Percentiles rank a stretch among this genome's conserved stretches.
phyloP scores from a whole-genome alignment of 1,140 invertebrate species.

The Drosophila repleta region DNA sequence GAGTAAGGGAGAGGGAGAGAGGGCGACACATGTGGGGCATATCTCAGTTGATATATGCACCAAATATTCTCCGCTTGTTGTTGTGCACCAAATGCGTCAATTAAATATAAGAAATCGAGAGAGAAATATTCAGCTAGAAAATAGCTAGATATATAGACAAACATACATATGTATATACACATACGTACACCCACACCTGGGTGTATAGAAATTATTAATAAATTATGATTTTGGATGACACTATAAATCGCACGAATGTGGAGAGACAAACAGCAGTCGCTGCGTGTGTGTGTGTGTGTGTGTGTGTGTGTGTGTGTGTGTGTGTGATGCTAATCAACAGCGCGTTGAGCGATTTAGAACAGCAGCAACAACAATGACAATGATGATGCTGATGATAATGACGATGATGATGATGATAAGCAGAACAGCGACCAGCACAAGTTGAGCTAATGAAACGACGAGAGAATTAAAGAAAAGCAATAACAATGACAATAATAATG shows the following conservation, averaged over 20 bases:
- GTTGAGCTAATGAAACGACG: no score
- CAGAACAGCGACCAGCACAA: constrained; percentile 22
- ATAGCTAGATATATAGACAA: constrained; percentile 14
- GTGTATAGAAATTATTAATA: constrained; percentile 66
- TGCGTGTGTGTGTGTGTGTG: constrained; percentile 3
- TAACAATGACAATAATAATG: no score
- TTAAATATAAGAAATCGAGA: constrained; percentile 47
- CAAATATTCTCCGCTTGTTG: constrained; percentile 22
- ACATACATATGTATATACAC: constrained; percentile 2
- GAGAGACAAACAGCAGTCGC: constrained; percentile 25
- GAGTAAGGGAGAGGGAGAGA: background rate
- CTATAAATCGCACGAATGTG: constrained; percentile 53
- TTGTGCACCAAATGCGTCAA: constrained; percentile 73
- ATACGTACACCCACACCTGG: constrained; percentile 38
- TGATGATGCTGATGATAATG: no score
- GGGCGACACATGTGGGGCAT: constrained; percentile 7
- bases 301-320: constrained; percentile 7
- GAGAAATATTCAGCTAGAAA: constrained; percentile 8
- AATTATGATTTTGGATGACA: constrained; percentile 72
- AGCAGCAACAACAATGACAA: constrained; percentile 16
- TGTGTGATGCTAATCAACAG: constrained; percentile 41
- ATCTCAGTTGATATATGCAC: constrained; percentile 65
- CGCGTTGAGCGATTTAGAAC: constrained; percentile 58
- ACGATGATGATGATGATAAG: no score
- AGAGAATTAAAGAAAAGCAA: no score